Base-by-base conservation (phyloP, 2,797 vertebrate genomes). In the Rhynchotus rufescens region DNA sequence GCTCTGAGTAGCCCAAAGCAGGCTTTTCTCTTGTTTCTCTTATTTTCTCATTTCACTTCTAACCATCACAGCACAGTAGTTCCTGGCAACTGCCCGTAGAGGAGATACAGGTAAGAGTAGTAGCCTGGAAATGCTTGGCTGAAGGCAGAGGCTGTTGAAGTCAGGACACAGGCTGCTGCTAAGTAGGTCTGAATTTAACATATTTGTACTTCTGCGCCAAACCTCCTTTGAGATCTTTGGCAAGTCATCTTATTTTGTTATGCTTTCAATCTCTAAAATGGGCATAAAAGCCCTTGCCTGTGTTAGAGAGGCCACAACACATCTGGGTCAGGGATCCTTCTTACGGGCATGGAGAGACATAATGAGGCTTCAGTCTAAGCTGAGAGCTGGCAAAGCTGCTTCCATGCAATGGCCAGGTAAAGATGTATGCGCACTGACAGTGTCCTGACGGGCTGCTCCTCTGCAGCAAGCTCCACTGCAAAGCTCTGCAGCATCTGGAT, bases 31-130 rank as follows among this genome's bases (percentile, higher is more conserved):
- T 61, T 67, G 22, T 83, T 65, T 80, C 57, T 78, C 89, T 88
- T 61, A 19, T 86, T 90, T 73, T 57, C 60, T 65, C 59, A 80
- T 38, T 80, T 83, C 56, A 40, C 59, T 66, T 78, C 42, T 82
- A 68, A 42, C 54, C 28, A 38, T 30, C 23, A 47, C 49, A 23
- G 62, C 59, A 76, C 54, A 83, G 84, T 15, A 83, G n/a, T 83
- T 92, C 92, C 54, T 86, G 78, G n/a, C 25, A 91, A 79, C 79
- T 22, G 56, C 60, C 44, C 80, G 59, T 57, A 84, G 57, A 86
- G 36, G 38, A 77, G 2, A 73, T 17, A 21, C 45, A 73, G 69
- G 66, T 34, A 80, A 79, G 16, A 32, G 23, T 26, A 32, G 26
- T 23, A 51, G 12, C 49, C 51, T 74, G 57, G 67, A 75, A 91